Conservation (phyloP, 2,113 vertebrate genomes). For the Mobula birostris region DNA sequence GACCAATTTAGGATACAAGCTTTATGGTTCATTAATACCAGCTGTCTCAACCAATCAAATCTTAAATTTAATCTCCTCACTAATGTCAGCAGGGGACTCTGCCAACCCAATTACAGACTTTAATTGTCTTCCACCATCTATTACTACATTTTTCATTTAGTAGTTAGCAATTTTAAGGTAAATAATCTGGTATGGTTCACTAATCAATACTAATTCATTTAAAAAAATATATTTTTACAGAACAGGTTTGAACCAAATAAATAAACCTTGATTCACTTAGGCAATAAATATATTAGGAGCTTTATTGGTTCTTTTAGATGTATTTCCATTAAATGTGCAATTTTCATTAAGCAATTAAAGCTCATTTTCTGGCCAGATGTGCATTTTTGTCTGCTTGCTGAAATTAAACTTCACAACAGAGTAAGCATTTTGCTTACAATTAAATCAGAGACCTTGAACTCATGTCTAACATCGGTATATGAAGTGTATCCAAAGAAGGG, state of each 20-base stretch:
- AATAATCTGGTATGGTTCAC: neutral
- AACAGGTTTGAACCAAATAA: neutral
- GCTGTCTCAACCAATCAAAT: constrained; percentile 33
- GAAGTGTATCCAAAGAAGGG: neutral
- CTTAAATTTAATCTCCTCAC: constrained; percentile 1
- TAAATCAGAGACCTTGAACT: neutral
- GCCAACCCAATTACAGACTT: constrained; percentile 20
- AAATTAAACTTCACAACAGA: neutral
- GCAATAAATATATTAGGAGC: neutral
- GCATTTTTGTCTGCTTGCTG: neutral
- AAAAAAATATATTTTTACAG: neutral
- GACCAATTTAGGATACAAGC: constrained; percentile 26
- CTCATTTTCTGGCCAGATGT: constrained; percentile 7
- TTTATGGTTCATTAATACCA: constrained; percentile 27
- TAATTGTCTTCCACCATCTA: neutral
- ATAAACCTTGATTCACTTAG: neutral
- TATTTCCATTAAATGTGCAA: constrained; percentile 1
- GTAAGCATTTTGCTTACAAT: neutral
- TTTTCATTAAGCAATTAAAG: constrained; percentile 8
- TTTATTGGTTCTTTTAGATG: neutral
- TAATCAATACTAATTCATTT: neutral
- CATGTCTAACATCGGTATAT: neutral
- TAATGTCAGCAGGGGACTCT: neutral
- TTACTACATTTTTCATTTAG: constrained; percentile 14
- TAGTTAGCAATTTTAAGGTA: neutral